Base-by-base conservation (phyloP, 2,888 invertebrate species). In the Xanthorhoe spadicearia region DNA sequence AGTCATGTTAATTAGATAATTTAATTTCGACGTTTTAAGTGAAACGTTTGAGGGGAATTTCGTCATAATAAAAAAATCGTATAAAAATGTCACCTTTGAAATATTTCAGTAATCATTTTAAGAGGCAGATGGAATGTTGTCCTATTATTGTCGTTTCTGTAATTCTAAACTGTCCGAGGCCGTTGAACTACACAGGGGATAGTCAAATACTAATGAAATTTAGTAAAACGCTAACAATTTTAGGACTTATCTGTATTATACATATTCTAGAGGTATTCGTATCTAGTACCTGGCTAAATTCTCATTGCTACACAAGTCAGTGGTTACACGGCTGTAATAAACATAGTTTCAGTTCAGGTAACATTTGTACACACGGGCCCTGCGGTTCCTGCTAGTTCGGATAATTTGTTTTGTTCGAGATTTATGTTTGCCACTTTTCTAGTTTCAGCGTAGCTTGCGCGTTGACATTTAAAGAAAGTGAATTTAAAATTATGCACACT, bases 261-360 rank as follows among this genome's bases (percentile, higher is more conserved):
- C n/a, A n/a, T 23, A 23, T 23, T 23, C 23, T 3, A 76, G 68
- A 73, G 74, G 78, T 75, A 82, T 83, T 82, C 32, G 32, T 81
- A 78, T 79, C 81, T 79, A 82, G 81, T 81, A 81, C 83, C 85
- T 77, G 77, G 82, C 78, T 81, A 81, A 87, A 89, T 88, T 88
- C 86, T 84, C 85, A 80, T 81, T 80, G 83, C 78, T 74, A 82
- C 84, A 83, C 84, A 85, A 86, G 84, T 86, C 86, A 81, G 83
- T 76, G 83, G 87, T 85, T 82, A 80, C 80, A 83, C 78, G 73
- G 77, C 77, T 77, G 86, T 88, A 86, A 88, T 89, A 89, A 85
- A 89, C 88, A 90, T 90, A 86, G 90, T 90, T 90, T 86, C 82
- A 80, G 82, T 83, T 78, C 89, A 89, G 88, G 89, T 87, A 88